These are phyloP conservation scores for Mizuhopecten yessoensis DNA, from an alignment of 1,140 invertebrate genomes.

Conservation along the genomic window DNA sequence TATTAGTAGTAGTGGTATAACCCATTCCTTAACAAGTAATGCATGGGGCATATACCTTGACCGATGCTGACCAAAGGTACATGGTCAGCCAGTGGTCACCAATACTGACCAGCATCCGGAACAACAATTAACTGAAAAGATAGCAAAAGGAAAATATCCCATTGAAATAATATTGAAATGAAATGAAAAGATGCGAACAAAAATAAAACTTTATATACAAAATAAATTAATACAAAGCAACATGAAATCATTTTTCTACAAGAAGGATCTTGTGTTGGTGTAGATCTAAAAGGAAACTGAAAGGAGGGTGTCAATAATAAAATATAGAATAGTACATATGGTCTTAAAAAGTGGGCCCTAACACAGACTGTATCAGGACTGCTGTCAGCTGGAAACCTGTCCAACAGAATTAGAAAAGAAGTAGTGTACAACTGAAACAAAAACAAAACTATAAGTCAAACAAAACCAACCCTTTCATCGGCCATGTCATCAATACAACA, in stretches of 20 bases:
- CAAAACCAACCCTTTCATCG: no score
- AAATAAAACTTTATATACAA: neutral
- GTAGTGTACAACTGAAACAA: neutral
- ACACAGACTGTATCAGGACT: neutral
- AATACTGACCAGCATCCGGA: conserved; percentile 36
- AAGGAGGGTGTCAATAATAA: no score
- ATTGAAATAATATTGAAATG: conserved; percentile 6
- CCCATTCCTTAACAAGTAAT: conserved; percentile 38
- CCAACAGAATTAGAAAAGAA: neutral
- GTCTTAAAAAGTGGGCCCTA: neutral
- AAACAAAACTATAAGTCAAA: neutral
- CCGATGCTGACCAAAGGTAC: conserved; percentile 29
- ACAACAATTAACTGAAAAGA: conserved; percentile 13
- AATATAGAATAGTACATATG: no score
- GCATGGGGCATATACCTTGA: conserved; percentile 37
- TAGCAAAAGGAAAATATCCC: conserved; percentile 38
- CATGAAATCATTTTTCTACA: neutral
- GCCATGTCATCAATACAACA: no score
- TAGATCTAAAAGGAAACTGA: no score
- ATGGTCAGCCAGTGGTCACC: neutral
- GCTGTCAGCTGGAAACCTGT: neutral
- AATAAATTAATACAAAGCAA: neutral
- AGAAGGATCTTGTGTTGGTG: neutral
- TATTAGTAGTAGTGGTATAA: conserved; percentile 39
- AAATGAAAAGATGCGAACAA: neutral